Evolutionary conservation across 1,140 invertebrate species (phyloP), one percentile per base, ranked within the genome.

Genomic region (Penaeus chinensis): DNA sequence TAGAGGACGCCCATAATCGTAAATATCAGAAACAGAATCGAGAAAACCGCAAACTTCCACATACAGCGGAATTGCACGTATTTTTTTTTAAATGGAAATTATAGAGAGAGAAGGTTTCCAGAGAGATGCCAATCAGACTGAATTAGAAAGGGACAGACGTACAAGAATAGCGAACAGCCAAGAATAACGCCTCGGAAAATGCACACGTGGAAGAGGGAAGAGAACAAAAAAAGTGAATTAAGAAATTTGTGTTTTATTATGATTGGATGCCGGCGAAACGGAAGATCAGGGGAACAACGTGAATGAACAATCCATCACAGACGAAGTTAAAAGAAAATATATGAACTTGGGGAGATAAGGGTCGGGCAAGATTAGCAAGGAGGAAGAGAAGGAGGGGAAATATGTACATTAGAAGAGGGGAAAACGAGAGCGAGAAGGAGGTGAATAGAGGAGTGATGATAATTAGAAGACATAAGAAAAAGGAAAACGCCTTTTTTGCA

Each of bases 401-500:
- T 24, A 4, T 47, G 18, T 10, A 18, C 27, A 42, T 19, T 37
- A 24, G 76, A 20, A 37, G 76, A 47, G 27, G 37, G 27, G 37
- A 60, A 32, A 7, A 37, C 32, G 77, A 79, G 77, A 54, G 42
- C 24, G 42, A 54, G 42, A 79, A 60, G 27, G 77, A 79, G 77
- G 61, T 47, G 61, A 60, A 54, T 27, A 79, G 77, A 79, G 77
- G 77, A 79, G 47, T 22, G 77, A 60, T 54, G 54, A 54, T 54
- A 54, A 54, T 16, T 54, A 54, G 11, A 54, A 54, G 10, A 54
- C 54, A 54, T 13, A 54, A 54, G 54, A 11, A 54, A 54, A 16
- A 54, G 54, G 54, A 54, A 16, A 54, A 16, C 37, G 37, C 37
- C 37, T 42, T 42, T 32, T 42, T 42, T 42, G 16, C 16, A 54